Percentiles rank a stretch among this genome's conserved stretches.
phyloP scores from a whole-genome alignment of 2,888 invertebrate species.

The Stramonita haemastoma region DNA sequence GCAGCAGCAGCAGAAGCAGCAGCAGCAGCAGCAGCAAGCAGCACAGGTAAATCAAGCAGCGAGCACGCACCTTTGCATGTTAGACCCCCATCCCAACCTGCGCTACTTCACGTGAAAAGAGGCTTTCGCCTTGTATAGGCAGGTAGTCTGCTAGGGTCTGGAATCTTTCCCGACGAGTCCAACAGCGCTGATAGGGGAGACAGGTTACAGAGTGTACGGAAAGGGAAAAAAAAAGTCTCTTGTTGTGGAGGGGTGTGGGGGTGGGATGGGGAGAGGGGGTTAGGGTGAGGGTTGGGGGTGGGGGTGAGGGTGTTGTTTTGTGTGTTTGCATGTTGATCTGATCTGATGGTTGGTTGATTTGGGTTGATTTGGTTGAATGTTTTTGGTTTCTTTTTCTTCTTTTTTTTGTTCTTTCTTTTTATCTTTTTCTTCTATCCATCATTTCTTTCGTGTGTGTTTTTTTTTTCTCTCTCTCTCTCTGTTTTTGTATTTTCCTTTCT shows the following conservation, averaged over 20 bases:
- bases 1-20: background rate
- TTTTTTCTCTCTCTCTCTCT: background rate
- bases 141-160: background rate
- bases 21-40: background rate
- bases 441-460: background rate
- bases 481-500: background rate
- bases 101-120: background rate
- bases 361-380: too few species aligned
- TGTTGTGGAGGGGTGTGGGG: too few species aligned
- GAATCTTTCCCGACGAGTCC: constrained; percentile 18
- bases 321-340: too few species aligned
- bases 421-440: background rate
- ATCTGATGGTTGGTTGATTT: too few species aligned
- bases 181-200: background rate
- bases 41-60: background rate
- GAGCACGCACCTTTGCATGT: background rate
- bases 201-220: background rate
- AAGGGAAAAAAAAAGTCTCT: background rate
- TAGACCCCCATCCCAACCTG: background rate
- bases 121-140: constrained; percentile 22
- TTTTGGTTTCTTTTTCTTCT: background rate
- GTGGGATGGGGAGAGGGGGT: too few species aligned
- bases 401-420: background rate
- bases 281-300: too few species aligned
- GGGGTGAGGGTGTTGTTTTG: too few species aligned